These are phyloP conservation scores for Anaspis maculata DNA, from an alignment of 2,888 invertebrate species.

Conservation along the genomic window DNA sequence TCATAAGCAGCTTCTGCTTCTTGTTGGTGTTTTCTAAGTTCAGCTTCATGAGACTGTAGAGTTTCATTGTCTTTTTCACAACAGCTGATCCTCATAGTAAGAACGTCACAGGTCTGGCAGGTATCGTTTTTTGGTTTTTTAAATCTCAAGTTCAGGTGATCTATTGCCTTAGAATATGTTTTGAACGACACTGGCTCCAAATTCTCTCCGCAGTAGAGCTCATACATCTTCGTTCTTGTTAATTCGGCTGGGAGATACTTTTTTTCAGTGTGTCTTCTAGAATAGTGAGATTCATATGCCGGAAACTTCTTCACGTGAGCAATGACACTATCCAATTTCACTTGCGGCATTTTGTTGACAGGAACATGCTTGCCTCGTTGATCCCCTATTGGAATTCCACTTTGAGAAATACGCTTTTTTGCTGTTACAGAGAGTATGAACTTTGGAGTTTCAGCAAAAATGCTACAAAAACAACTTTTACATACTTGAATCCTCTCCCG, in stretches of 20 bases:
- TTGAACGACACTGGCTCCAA: not conserved
- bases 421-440: not conserved
- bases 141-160: conserved; percentile 1
- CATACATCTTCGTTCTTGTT: conserved; percentile 1
- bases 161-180: conserved; percentile 1
- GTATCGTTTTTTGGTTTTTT: conserved; percentile 2
- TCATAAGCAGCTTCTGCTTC: conserved; percentile 1
- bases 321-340: not conserved
- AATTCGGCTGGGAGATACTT: conserved; percentile 5
- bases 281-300: conserved; percentile 2
- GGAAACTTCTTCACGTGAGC: conserved; percentile 4
- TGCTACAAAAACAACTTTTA: conserved; percentile 1
- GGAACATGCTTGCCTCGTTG: conserved; percentile 5
- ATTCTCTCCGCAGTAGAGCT: too few species aligned
- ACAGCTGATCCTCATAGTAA: too few species aligned
- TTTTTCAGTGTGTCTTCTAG: conserved; percentile 3
- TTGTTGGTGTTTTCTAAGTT: too few species aligned
- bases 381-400: conserved; percentile 3
- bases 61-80: not conserved
- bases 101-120: conserved; percentile 1
- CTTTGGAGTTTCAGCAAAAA: conserved; percentile 1
- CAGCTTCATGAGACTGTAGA: not conserved
- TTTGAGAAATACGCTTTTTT: not conserved
- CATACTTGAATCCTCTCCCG: conserved; percentile 1
- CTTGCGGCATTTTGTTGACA: not conserved